Base-by-base conservation (phyloP, 2,888 invertebrate species). In the Lutraria lutraria region DNA sequence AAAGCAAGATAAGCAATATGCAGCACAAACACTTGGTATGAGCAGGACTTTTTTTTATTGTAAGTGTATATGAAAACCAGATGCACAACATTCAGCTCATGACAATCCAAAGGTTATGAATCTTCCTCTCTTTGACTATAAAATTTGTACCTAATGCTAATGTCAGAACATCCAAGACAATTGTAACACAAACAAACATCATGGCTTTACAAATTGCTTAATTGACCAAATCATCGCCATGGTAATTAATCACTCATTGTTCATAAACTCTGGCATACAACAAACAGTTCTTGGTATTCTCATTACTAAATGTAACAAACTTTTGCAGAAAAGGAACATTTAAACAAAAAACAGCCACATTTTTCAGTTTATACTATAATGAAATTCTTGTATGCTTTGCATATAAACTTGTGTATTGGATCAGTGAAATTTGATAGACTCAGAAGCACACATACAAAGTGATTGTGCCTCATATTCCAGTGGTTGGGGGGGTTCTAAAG, bases 171-270 rank as follows among this genome's bases (percentile, higher is more conserved):
- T 76, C 76, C 34, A 31, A 76, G 76, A 76, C 76, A 76, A 76
- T 76, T 34, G 76, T 16, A 43, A 76, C 76, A 76, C 25, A n/a
- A 31, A 76, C 34, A 76, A 76, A 34, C 19, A 76, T 34, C 34
- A 34, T 6, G 34, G 34, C 8, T 34, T 76, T 34, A 34, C 31
- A 12, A 76, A 76, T 76, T 76, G 29, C 76, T 76, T 76, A 76
- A 76, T 76, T 76, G 76, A 76, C 76, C 76, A 76, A 76, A 76
- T 25, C 76, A 76, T 34, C 34, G 16, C 29, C 34, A 76, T 76
- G 76, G 76, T 76, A 76, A 76, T 76, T 76, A 76, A 68, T 68
- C n/a, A 25, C 63, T n/a, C 63, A 68, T 68, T 68, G 63, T 68
- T 68, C 63, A 68, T 25, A 68, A 68, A 76, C 76, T 76, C 76